A percentile compares a stretch with the other conserved stretches of the same genome.
Evolutionary conservation across 2,113 vertebrate species (phyloP).

Genomic region (Phycodurus eques): DNA sequence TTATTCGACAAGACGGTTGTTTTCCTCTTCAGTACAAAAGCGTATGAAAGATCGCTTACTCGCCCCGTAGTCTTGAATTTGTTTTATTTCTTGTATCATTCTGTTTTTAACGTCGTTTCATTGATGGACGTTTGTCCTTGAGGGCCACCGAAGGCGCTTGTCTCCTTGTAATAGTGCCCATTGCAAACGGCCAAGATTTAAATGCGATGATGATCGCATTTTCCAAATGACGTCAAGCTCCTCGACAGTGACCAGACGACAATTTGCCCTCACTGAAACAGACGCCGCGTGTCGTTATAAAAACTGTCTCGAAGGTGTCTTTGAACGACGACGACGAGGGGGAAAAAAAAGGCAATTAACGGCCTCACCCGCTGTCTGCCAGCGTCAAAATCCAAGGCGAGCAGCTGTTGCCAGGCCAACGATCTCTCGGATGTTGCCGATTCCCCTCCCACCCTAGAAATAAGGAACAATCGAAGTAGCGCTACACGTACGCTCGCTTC

Average conservation of each 20-base stretch:
- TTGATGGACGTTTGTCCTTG: too few species aligned
- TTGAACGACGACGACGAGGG: constrained; percentile 21
- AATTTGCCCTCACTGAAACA: too few species aligned
- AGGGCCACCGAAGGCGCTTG: too few species aligned
- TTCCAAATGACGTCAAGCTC: background rate
- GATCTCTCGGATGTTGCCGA: background rate
- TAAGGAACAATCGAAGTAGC: background rate
- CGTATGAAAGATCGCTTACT: too few species aligned
- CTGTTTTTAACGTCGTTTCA: too few species aligned
- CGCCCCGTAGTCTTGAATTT: too few species aligned
- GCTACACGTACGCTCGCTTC: background rate
- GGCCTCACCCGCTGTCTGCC: constrained; percentile 34
- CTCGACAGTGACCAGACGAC: too few species aligned
- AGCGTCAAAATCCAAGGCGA: constrained; percentile 27
- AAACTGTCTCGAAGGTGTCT: constrained; percentile 29
- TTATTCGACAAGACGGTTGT: background rate
- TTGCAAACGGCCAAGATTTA: too few species aligned
- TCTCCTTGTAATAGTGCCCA: too few species aligned
- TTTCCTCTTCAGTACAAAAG: background rate
- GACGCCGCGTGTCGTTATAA: constrained; percentile 44
- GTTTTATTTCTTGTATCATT: too few species aligned
- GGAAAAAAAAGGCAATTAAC: constrained; percentile 33
- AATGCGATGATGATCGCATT: too few species aligned
- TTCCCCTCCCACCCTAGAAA: background rate
- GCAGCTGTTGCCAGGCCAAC: constrained; percentile 40